Base-by-base conservation (phyloP, 1,140 invertebrate species). In the Paralvinella palmiformis region DNA sequence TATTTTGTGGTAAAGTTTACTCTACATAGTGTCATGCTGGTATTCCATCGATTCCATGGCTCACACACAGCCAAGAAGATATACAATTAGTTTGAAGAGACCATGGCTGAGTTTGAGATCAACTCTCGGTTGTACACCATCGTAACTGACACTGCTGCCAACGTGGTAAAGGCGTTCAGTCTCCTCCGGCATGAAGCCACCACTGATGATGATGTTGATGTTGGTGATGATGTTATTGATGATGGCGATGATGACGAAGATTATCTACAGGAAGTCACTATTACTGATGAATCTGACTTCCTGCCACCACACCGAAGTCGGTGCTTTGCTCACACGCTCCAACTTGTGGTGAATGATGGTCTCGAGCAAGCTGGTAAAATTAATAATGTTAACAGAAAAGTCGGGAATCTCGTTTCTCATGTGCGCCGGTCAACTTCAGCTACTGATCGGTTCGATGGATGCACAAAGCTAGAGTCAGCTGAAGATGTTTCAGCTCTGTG, bases 151-250 rank as follows among this genome's bases (percentile, higher is more conserved):
- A 57, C 27, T n/a, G 55, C 55, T 17, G 27, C 55, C 3, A 57
- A 57, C n/a, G 33, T 57, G 55, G 55, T 57, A 13, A 57, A 57
- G 55, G 55, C 55, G 7, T 57, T 57, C 55, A 57, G 3, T 57
- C 55, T 57, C 27, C 55, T 32, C 2, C 7, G 55, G 7, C 2
- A 22, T n/a, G 53, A 56, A 31, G 31, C 2, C 31, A 3, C 31
- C 2, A 27, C 3, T 27, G 22, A 56, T n/a, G n/a, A 41, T 41
- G 37, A 41, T 41, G 37, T 10, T 10, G 37, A 41, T 10, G 10
- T 41, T 41, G 37, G 37, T 41, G 37, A 41, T 41, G 37, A 41
- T n/a, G n/a, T n/a, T n/a, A n/a, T n/a, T 41, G 37, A 41, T 56
- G 53, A 56, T n/a, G 22, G 31, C 6, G 22, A 29, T 31, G 53